Base-by-base conservation (phyloP, 2,888 invertebrate species). In the Torymus texanus region DNA sequence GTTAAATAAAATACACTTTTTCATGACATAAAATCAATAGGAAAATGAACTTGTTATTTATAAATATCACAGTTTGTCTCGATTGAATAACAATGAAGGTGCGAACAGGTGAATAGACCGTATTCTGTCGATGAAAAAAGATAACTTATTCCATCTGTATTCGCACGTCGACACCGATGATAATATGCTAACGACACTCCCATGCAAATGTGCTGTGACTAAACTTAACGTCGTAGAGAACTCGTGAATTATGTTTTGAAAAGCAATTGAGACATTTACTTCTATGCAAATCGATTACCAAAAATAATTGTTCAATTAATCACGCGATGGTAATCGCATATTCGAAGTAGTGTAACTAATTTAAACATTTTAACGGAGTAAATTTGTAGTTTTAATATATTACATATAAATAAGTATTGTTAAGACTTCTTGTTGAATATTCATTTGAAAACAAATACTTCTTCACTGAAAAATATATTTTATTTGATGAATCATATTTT, bases 191-290 rank as follows among this genome's bases (percentile, higher is more conserved):
- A 72, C 18, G 72, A 21, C n/a, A 12, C 4, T 59, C 18, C n/a
- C 65, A 71, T 76, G 70, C 65, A 61, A 75, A 75, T 75, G 41
- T 29, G 10, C 21, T 2, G 41, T 41, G 41, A 18, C 67, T 75
- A 68, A 21, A 68, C 55, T 61, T 51, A 24, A 21, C 18, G 59
- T 14, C 3, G 13, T 10, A 58, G 63, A 70, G 4, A 41, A 41
- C 70, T 65, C 50, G 51, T 71, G 5, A 71, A 59, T 75, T 68
- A 21, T 62, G 11, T 55, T 12, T 62, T 41, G n/a, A 12, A 13
- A 61, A 29, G 61, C 51, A 53, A 67, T 67, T 51, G 61, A 58
- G 65, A 72, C 50, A 55, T 53, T 55, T 1, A 55, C 29, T 21
- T 21, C 50, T 16, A 58, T 58, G 62, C 62, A 21, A 24, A 21